Evolutionary conservation across 2,797 vertebrate species (phyloP).

Genomic region (Podarcis siculus): DNA sequence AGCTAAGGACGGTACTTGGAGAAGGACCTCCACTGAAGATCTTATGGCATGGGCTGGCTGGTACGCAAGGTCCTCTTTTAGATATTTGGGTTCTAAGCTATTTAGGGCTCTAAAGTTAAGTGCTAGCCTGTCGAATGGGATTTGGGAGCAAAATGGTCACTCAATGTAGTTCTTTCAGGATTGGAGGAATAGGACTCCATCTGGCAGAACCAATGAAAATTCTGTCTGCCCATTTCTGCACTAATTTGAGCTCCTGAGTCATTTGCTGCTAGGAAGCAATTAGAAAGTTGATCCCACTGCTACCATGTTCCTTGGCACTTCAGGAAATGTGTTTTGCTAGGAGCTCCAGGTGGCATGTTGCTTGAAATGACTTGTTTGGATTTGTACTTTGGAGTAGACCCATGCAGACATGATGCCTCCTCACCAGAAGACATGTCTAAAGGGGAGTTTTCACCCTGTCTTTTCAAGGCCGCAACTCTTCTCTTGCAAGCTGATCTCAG

Average conservation of each 20-base stretch:
- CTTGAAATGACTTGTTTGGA: background rate
- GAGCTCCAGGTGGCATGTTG: background rate
- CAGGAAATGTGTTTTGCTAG: background rate
- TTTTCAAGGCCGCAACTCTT: background rate
- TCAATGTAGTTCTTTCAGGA: background rate
- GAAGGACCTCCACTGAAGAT: background rate
- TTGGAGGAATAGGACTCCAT: background rate
- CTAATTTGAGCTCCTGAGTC: too few relatives aligned
- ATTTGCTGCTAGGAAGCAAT: background rate
- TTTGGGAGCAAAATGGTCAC: background rate
- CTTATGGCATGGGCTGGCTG: background rate
- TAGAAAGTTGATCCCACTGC: background rate
- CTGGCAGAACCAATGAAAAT: too few relatives aligned
- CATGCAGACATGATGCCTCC: background rate
- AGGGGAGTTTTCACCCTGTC: background rate
- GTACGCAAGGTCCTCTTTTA: background rate
- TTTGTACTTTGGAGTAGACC: background rate
- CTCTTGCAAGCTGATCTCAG: background rate
- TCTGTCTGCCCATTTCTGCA: too few relatives aligned
- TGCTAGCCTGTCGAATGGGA: background rate
- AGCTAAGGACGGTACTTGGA: background rate
- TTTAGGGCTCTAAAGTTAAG: too few relatives aligned
- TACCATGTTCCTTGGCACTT: background rate
- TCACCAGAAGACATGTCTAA: background rate
- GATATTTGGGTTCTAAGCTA: background rate